phyloP scores from a whole-genome alignment of 2,113 vertebrate genomes.

The Trogon surrucura region DNA sequence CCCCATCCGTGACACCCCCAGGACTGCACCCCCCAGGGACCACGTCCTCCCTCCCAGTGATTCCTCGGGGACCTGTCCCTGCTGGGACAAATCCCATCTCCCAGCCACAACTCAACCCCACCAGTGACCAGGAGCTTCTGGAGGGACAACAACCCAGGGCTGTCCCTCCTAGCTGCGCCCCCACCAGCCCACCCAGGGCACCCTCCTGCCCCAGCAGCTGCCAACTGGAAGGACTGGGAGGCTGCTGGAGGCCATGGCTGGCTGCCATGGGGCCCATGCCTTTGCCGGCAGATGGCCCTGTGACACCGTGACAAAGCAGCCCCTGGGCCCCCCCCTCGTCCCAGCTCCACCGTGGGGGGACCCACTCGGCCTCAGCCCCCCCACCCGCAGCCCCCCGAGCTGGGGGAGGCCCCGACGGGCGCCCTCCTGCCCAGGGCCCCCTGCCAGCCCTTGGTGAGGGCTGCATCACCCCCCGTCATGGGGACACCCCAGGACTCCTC shows the following conservation, averaged over 20 bases:
- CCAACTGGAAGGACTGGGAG: not conserved
- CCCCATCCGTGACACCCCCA: not conserved
- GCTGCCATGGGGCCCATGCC: not conserved
- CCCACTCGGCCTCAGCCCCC: rapidly evolving
- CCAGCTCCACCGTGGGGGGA: not conserved
- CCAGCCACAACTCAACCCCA: not conserved
- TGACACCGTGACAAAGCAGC: not conserved
- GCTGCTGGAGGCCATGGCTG: not conserved
- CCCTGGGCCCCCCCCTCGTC: not conserved
- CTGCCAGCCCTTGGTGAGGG: not conserved
- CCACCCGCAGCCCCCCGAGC: not conserved
- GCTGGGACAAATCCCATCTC: not conserved
- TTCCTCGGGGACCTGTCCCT: not conserved
- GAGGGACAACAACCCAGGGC: not conserved
- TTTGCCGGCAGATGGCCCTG: constrained; percentile 57
- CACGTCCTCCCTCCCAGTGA: not conserved
- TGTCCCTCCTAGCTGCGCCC: not conserved
- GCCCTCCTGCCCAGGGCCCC: not conserved
- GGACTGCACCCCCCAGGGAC: not conserved
- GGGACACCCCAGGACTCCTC: not conserved
- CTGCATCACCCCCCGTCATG: not conserved
- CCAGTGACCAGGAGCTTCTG: not conserved
- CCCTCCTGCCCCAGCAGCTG: not conserved
- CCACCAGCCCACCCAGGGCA: rapidly evolving
- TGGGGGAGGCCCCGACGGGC: no score